These are phyloP conservation scores for Pterobdella sp. DNA, from an alignment of 2,888 invertebrate genomes.

Conservation along the genomic window DNA sequence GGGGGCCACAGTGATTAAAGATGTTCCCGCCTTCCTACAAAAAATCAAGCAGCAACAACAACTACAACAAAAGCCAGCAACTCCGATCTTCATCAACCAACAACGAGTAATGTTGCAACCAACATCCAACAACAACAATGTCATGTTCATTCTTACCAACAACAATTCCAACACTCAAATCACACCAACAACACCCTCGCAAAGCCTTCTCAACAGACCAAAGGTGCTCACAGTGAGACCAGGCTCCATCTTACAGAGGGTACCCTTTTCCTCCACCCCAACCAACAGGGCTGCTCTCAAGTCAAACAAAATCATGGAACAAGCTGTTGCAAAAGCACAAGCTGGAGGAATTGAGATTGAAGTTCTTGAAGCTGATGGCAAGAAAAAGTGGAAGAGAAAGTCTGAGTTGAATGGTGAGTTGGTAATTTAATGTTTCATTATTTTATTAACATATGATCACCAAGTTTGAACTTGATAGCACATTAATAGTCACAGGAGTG, in stretches of 20 bases:
- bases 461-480: neutral
- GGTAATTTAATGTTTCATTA: neutral
- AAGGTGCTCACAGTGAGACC: slow-evolving; percentile 20
- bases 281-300: slow-evolving; percentile 26
- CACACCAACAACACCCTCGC: slow-evolving; percentile 11
- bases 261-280: neutral
- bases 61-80: slow-evolving; percentile 2
- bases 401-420: slow-evolving; percentile 21
- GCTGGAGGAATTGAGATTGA: slow-evolving; percentile 31
- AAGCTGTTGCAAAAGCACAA: slow-evolving; percentile 33
- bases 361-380: slow-evolving; percentile 25
- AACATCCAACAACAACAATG: slow-evolving; percentile 12
- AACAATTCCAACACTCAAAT: slow-evolving; percentile 7
- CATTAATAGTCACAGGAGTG: neutral
- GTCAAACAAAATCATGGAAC: slow-evolving; percentile 31
- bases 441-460: neutral
- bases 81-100: neutral
- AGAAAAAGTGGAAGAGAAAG: slow-evolving; percentile 31
- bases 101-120: slow-evolving; percentile 9
- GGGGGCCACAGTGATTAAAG: slow-evolving; percentile 10
- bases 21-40: slow-evolving; percentile 25
- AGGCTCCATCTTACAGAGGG: neutral
- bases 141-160: slow-evolving; percentile 23
- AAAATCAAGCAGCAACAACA: slow-evolving; percentile 23
- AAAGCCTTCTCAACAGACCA: slow-evolving; percentile 7